Conservation (phyloP, 2,797 vertebrate genomes). For the Mareca strepera region DNA sequence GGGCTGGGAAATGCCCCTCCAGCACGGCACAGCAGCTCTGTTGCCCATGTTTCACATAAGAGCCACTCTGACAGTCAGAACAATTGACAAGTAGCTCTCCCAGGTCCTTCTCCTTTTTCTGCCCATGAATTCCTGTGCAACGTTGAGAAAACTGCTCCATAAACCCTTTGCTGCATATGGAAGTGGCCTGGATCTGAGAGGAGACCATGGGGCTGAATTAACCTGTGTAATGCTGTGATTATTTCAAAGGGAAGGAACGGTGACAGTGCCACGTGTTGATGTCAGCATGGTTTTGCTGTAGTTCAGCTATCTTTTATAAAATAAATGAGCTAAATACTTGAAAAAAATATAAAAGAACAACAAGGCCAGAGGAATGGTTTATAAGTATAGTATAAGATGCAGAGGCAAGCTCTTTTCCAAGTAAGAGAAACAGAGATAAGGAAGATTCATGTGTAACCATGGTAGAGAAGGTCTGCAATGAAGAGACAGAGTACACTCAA, state of each 20-base stretch:
- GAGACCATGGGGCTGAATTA: background rate
- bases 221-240: background rate
- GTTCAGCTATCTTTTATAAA: background rate
- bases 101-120: background rate
- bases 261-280: background rate
- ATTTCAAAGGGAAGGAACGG: background rate
- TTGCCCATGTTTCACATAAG: background rate
- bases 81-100: background rate
- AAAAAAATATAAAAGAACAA: background rate
- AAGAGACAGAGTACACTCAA: background rate
- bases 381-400: background rate
- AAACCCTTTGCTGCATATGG: background rate
- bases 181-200: background rate
- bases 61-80: background rate
- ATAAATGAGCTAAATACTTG: background rate
- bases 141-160: slow-evolving; percentile 1
- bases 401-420: background rate
- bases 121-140: background rate
- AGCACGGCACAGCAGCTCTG: background rate
- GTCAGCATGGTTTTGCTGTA: background rate
- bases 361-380: background rate
- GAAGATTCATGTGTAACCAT: background rate
- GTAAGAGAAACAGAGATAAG: background rate
- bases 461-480: background rate
- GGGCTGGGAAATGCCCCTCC: background rate